Percentiles rank a stretch among this genome's conserved stretches.
phyloP scores from a whole-genome alignment of 1,140 invertebrate species.

The Amyelois transitella region DNA sequence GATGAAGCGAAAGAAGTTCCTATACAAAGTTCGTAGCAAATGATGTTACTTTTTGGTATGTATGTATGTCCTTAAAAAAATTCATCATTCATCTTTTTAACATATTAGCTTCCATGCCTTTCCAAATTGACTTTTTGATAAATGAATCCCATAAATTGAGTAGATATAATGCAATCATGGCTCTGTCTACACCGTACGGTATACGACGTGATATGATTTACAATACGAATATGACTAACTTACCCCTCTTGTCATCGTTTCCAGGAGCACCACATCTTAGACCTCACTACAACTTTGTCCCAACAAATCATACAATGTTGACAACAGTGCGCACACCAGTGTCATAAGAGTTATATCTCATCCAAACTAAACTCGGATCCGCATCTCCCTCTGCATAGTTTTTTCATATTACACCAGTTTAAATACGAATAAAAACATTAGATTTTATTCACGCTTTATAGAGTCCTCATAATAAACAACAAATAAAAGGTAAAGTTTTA shows the following conservation, averaged over 20 bases:
- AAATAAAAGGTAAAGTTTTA: background rate
- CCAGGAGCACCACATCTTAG: conserved; percentile 54
- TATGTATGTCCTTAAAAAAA: too few relatives aligned
- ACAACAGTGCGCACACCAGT: conserved; percentile 10
- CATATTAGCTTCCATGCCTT: too few relatives aligned
- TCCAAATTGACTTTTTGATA: too few relatives aligned
- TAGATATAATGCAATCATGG: too few relatives aligned
- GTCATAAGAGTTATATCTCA: conserved; percentile 46
- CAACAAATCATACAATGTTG: conserved; percentile 43
- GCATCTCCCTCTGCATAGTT: conserved; percentile 1
- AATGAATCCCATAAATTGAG: too few relatives aligned
- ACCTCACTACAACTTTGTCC: conserved; percentile 42
- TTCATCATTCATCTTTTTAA: too few relatives aligned
- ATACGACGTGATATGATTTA: background rate
- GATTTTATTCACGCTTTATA: background rate
- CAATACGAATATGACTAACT: conserved; percentile 1
- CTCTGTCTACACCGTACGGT: too few relatives aligned
- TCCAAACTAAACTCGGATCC: conserved; percentile 19
- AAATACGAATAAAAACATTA: background rate
- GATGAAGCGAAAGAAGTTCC: too few relatives aligned
- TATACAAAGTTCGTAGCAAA: too few relatives aligned
- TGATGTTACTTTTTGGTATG: too few relatives aligned
- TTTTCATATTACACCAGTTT: background rate
- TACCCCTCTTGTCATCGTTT: conserved; percentile 65
- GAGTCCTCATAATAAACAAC: background rate